Base-by-base conservation (phyloP, 2,888 invertebrate genomes). In the Leptura quadrifasciata region DNA sequence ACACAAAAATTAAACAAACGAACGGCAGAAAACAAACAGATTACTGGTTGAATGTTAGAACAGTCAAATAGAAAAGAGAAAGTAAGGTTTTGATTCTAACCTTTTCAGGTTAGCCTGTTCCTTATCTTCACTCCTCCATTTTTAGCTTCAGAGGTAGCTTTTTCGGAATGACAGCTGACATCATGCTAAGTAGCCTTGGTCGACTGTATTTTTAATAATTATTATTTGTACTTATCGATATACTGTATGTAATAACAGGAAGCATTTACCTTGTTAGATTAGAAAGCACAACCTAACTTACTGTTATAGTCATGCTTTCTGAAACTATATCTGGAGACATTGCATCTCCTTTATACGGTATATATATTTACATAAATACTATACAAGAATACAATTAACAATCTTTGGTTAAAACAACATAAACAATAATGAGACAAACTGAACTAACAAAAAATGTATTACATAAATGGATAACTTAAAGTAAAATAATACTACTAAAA, bases 171-270 rank as follows among this genome's bases (percentile, higher is more conserved):
- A 86, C 86, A 86, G 86, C 84, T 84, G 86, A 85, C 85, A 83
- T 81, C 78, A 80, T 83, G 82, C 81, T 83, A 81, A 82, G 27
- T 75, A 73, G 84, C 77, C 74, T 83, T 85, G 85, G 87, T 87
- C 86, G 84, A 87, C 86, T 85, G 86, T 75, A 61, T 76, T 84
- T 80, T 79, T 82, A 84, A 81, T 57, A 76, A 67, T 85, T 84
- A 85, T 77, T 87, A 79, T 80, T 88, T 88, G 88, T 88, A 88
- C 88, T 88, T 87, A 88, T 87, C 85, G 85, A 87, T 87, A 87
- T 88, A 88, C 86, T 87, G 87, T 87, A 85, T 84, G 80, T 84
- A 83, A 84, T 86, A 88, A 88, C 86, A 88, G 88, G 88, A 88
- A 88, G 88, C 88, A 88, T 88, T 87, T 85, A 88, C 88, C 88